Evolutionary conservation across 1,140 invertebrate genomes (phyloP), one percentile per base, ranked within the genome.

Genomic region (Melipona quadrifasciata): DNA sequence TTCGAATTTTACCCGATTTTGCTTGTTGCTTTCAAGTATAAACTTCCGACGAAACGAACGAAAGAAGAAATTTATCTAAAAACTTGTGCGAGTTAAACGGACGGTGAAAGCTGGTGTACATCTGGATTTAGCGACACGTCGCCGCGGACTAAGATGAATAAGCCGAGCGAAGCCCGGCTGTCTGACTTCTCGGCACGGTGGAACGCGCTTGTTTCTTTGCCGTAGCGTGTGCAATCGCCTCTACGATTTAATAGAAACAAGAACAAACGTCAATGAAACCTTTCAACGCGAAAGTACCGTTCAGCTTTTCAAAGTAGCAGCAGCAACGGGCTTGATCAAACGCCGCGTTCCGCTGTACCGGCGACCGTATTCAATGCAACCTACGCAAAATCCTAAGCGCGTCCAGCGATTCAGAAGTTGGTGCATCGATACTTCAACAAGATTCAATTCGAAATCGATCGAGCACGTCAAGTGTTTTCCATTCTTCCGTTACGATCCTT

Each of bases 201-300:
- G 11, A 71, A 27, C 68, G 17, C 17, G 34, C 34, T 8, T 24
- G 53, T 39, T 53, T 71, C 57, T 64, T 79, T 47, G n/a, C 34
- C 39, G 31, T 2, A 34, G 17, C 27, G 55, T 21, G 74, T 51
- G 65, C 72, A 82, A 75, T 76, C 72, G 51, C 55, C 55, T 53
- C 67, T 53, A 68, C 39, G 82, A 84, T 84, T 79, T 84, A 79
- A 84, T 84, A 79, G 55, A 79, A 79, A 72, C 76, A 78, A 64
- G 82, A 79, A 78, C 67, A 84, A 58, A 82, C 31, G 31, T 51
- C 75, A 64, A 53, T 79, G 75, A 47, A 79, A 79, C 57, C 76
- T 64, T 79, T 72, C 65, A 84, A n/a, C 67, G 67, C 47, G 12
- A 68, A 72, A 79, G 57, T 53, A 58, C 67, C 64, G 57, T 61